Conservation (phyloP, 1,140 invertebrate genomes). For the Saccostrea echinata region DNA sequence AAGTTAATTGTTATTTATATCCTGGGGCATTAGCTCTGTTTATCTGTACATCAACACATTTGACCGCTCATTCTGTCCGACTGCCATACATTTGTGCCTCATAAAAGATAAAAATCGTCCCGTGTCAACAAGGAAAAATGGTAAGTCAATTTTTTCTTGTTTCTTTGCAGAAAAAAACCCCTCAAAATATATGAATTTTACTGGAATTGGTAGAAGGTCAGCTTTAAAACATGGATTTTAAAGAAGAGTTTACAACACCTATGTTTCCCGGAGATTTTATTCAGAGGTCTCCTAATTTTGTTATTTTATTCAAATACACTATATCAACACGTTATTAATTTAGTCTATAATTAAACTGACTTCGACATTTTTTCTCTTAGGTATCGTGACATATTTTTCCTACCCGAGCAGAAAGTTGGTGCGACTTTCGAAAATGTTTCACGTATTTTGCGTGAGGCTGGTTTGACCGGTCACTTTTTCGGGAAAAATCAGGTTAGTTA, state of each 20-base stretch:
- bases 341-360: not conserved
- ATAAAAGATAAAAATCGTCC: not conserved
- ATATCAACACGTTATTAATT: not conserved
- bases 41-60: constrained; percentile 12
- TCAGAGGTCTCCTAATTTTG: not conserved
- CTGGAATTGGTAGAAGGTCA: not conserved
- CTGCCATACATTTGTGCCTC: not conserved
- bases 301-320: not conserved
- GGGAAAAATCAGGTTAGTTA: not conserved
- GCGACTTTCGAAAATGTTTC: not conserved
- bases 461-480: not conserved
- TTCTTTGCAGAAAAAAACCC: not conserved
- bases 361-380: not conserved
- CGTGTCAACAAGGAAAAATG: not conserved
- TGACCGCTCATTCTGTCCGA: not conserved
- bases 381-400: constrained; percentile 6
- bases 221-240: not conserved
- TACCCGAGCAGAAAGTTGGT: not conserved
- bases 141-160: not conserved
- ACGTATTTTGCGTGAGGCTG: not conserved
- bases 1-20: not conserved
- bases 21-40: not conserved
- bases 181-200: not conserved
- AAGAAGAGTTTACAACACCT: not conserved
- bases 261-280: not conserved